Base-by-base conservation (phyloP, 2,113 vertebrate genomes). In the Tetraodon nigroviridis region DNA sequence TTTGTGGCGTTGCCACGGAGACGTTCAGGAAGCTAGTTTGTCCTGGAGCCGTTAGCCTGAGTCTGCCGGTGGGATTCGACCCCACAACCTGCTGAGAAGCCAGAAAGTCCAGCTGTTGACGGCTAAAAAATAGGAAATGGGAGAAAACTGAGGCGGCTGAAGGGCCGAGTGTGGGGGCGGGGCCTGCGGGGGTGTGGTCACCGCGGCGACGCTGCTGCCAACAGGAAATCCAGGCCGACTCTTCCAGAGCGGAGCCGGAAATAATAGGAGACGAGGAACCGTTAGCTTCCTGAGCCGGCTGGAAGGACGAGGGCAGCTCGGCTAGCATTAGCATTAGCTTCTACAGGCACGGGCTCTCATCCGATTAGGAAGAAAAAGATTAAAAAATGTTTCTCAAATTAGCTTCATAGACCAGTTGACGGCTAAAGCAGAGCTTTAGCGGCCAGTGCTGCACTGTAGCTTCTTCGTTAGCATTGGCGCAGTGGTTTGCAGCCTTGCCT, bases 241-340 rank as follows among this genome's bases (percentile, higher is more conserved):
- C 42, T 74, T 83, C 86, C 37, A 76, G 76, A 90, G 90, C 87
- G 82, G 78, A 64, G 81, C 64, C 89, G 91, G 90, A 92, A 91
- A 90, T 90, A 89, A 91, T 91, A 90, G 80, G 86, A 86, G 89
- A 81, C 81, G 82, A 90, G 89, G 86, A 41, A 73, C 84, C 85
- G 77, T 74, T 87, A 79, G 67, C 79, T n/a, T n/a, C 85, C 88
- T 27, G 5, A 27, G 24, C 24, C 24, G 1, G 24, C 4, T 27
- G 82, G 86, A 81, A 59, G 45, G 65, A 48, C 12, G 71, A 81
- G 86, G 77, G 86, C 79, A 73, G 55, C 69, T 44, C 3, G 12
- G 32, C 32, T 37, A 37, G 11, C 32, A 12, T 37, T 37, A 37
- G 32, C 32, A 37, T 37, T 11, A 37, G 32, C 32, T 37, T 4